These are phyloP conservation scores for Lindbergichthys nudifrons DNA, from an alignment of 2,797 vertebrate species.

Conservation along the genomic window DNA sequence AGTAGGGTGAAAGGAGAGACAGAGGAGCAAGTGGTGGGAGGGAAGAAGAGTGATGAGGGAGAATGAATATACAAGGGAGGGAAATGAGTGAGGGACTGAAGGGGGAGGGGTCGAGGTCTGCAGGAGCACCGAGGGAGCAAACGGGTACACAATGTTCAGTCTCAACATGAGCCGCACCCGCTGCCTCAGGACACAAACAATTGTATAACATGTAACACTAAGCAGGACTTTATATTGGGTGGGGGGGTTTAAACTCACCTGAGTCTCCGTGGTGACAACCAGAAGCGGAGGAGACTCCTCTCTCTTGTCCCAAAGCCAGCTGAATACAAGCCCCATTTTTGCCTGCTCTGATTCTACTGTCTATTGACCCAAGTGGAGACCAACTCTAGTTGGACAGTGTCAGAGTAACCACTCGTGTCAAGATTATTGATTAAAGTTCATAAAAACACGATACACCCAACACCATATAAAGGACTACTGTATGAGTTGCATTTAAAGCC, in stretches of 20 bases:
- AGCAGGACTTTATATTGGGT: constrained; percentile 18
- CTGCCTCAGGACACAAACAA: constrained; percentile 19
- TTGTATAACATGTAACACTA: constrained; percentile 14
- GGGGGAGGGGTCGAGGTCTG: constrained; percentile 3
- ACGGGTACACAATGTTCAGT: constrained; percentile 75
- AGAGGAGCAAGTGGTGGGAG: constrained; percentile 61
- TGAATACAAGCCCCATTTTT: constrained; percentile 68
- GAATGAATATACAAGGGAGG: constrained; percentile 34
- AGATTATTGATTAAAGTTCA: constrained; percentile 8
- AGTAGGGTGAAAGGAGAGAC: constrained; percentile 24
- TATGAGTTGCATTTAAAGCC: background rate
- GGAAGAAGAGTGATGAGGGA: constrained; percentile 16
- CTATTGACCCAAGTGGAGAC: background rate
- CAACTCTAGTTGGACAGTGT: constrained; percentile 5
- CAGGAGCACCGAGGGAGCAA: constrained; percentile 21
- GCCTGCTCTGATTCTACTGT: background rate
- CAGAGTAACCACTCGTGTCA: background rate
- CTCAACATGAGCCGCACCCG: constrained; percentile 26
- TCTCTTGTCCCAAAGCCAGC: constrained; percentile 58
- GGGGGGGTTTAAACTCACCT: constrained; percentile 64
- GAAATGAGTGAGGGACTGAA: constrained; percentile 19
- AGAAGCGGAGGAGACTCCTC: constrained; percentile 31
- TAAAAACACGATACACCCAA: background rate
- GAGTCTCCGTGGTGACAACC: constrained; percentile 42
- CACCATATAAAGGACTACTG: background rate